A percentile compares a stretch with the other conserved stretches of the same genome.
These are phyloP conservation scores for Mesoclemmys tuberculata DNA, from an alignment of 2,113 vertebrate species.

Conservation along the genomic window DNA sequence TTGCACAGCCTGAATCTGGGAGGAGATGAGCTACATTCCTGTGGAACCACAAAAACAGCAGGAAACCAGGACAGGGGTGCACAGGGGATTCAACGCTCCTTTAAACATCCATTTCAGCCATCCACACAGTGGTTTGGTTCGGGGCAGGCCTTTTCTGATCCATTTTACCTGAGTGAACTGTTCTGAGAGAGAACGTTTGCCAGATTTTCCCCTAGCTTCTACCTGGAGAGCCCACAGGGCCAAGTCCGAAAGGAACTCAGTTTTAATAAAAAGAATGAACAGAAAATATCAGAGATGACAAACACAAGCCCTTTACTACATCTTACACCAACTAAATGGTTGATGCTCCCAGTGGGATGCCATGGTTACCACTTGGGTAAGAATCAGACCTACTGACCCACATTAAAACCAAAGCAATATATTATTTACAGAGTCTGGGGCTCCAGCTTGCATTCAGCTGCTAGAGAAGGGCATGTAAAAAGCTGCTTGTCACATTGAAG, in stretches of 20 bases:
- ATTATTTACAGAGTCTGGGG: not conserved
- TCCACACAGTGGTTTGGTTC: not conserved
- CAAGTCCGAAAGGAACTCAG: not conserved
- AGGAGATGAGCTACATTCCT: not conserved
- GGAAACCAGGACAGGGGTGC: not conserved
- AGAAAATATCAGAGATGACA: not conserved
- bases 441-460: not conserved
- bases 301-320: not conserved
- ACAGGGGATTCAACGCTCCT: not conserved
- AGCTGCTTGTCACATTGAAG: not conserved
- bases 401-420: not conserved
- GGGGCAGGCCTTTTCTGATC: not conserved
- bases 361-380: not conserved
- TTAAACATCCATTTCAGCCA: not conserved
- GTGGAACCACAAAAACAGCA: not conserved
- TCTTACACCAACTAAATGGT: not conserved
- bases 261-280: not conserved
- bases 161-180: not conserved
- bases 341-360: not conserved
- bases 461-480: not conserved
- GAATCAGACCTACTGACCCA: not conserved
- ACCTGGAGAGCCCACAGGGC: not conserved
- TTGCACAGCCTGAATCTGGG: not conserved
- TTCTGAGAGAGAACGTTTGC: not conserved
- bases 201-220: not conserved